These are phyloP conservation scores for Perizoma affinitatum DNA, from an alignment of 2,888 invertebrate genomes.

Conservation along the genomic window DNA sequence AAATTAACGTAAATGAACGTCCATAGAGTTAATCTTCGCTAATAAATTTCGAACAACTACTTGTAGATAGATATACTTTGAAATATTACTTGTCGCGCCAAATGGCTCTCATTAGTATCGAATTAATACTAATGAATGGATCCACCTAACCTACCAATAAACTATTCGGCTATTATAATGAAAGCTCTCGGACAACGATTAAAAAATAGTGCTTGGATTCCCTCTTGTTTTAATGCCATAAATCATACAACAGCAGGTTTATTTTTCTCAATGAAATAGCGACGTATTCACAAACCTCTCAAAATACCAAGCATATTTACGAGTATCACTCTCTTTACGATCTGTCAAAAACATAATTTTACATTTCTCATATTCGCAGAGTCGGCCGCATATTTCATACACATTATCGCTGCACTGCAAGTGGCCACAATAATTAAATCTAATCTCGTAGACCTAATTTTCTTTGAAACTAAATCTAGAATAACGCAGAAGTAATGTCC, in stretches of 20 bases:
- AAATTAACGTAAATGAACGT: constrained; percentile 10
- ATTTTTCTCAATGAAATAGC: constrained; percentile 27
- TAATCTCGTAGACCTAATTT: constrained; percentile 36
- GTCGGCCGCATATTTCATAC: constrained; percentile 24
- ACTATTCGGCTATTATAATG: no score
- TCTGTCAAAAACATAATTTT: constrained; percentile 52
- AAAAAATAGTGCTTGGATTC: no score
- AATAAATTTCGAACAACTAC: constrained; percentile 2
- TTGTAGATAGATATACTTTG: constrained; percentile 24
- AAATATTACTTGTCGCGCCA: no score
- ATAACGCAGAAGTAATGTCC: constrained; percentile 14
- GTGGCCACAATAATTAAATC: constrained; percentile 29
- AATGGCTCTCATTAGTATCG: no score
- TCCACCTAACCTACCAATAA: no score
- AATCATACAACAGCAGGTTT: background rate
- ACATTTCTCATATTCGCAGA: constrained; percentile 34
- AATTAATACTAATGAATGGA: no score
- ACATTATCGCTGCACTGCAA: constrained; percentile 26
- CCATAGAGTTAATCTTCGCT: background rate
- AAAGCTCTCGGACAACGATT: no score
- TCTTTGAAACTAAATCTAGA: constrained; percentile 33
- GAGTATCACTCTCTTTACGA: constrained; percentile 51
- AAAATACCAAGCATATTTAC: constrained; percentile 27
- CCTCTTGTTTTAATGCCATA: no score
- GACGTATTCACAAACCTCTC: constrained; percentile 10